Percentiles rank a stretch among this genome's conserved stretches.
Evolutionary conservation across 2,888 invertebrate species (phyloP).

Genomic region (Conops quadrifasciatus): DNA sequence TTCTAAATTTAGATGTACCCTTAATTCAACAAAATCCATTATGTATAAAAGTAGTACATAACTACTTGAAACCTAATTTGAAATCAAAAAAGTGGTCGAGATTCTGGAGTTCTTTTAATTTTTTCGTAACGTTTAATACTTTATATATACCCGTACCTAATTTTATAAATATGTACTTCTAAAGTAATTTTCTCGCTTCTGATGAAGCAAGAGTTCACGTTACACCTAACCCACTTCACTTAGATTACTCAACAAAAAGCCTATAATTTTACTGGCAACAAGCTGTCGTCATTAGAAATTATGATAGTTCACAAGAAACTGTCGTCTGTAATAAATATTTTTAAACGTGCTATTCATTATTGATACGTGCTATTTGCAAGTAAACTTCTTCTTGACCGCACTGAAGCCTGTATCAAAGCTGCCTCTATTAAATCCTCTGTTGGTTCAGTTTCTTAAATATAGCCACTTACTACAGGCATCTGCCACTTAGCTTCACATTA

Average conservation of each 20-base stretch:
- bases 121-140: too few species aligned
- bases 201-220: too few species aligned
- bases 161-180: too few species aligned
- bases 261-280: not conserved
- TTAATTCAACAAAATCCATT: too few species aligned
- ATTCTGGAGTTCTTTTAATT: too few species aligned
- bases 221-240: not conserved
- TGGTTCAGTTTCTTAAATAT: conserved; percentile 37
- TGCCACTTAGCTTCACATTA: conserved; percentile 32
- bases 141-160: too few species aligned
- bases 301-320: not conserved
- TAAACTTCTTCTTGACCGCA: conserved; percentile 31
- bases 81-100: too few species aligned
- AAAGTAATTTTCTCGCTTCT: too few species aligned
- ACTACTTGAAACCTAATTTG: too few species aligned
- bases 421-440: conserved; percentile 21
- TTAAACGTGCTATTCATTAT: not conserved
- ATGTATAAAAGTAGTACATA: too few species aligned
- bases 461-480: conserved; percentile 35
- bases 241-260: not conserved
- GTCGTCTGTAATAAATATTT: not conserved
- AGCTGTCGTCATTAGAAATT: not conserved
- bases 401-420: conserved; percentile 27
- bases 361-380: conserved; percentile 2
- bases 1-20: too few species aligned